Evolutionary conservation across 2,113 vertebrate genomes (phyloP), one percentile per base, ranked within the genome.

Genomic region (Pogonocichla stellata): DNA sequence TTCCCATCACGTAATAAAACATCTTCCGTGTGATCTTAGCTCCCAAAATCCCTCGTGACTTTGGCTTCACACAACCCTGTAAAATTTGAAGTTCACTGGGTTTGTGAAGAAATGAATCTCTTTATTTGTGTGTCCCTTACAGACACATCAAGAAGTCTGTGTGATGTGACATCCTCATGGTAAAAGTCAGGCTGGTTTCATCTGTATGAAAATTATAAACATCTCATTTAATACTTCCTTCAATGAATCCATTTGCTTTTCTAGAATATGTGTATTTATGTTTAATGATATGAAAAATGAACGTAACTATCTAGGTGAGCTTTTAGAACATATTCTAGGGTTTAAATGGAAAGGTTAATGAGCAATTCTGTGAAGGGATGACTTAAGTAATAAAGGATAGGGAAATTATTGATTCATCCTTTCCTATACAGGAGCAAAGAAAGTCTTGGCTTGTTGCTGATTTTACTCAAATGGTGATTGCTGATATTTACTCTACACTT

Each of bases 1-100:
- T 95, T 85, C 86, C 94, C 88, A 69, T 95, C 86, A 62, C 23
- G 45, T 92, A 92, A 95, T 77, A 90, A 95, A 92, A 85, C 92
- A 91, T 81, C 50, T 95, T 96, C 58, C 0, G 4, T 93, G 83
- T 91, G 83, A 96, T 60, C 73, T 95, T 86, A 86, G 70, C 72
- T 92, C 82, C 42, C 51, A 48, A 33, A 85, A 85, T 80, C 89
- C n/a, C 56, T 69, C 13, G 42, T 86, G 94, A 69, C 56, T 91
- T 57, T 53, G 42, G 65, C 80, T 90, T 77, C 91, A 96, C 71
- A 65, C 34, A 87, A 38, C 56, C 91, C 86, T 92, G 84, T 75
- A 92, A 96, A 95, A 96, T 67, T 16, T 45, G 77, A 72, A 92
- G n/a, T 88, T 92, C 50, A 81, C 34, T 78, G 47, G 38, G 67